phyloP scores from a whole-genome alignment of 2,888 invertebrate species.

The Tineola bisselliella region DNA sequence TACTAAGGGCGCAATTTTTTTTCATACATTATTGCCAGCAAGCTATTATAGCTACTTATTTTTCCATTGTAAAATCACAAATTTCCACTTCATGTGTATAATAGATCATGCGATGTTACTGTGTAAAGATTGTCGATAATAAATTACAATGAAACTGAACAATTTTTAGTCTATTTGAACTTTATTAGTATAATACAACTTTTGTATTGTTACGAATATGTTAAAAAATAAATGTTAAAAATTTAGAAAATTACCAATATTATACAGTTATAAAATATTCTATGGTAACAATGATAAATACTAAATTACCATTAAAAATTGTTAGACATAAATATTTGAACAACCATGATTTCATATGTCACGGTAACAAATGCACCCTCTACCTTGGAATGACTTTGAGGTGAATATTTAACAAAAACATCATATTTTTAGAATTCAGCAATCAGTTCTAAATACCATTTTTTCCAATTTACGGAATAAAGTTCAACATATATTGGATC shows the following conservation, averaged over 20 bases:
- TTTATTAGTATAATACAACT: too few species aligned
- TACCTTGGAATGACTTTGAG: neutral
- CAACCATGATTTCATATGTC: neutral
- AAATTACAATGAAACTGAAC: neutral
- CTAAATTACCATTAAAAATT: too few species aligned
- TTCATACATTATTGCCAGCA: too few species aligned
- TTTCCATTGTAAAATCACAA: neutral
- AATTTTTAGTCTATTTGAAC: too few species aligned
- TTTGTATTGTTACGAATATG: too few species aligned
- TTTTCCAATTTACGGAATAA: neutral
- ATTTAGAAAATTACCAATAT: too few species aligned
- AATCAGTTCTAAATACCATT: neutral
- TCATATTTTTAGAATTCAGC: neutral
- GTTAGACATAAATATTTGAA: neutral
- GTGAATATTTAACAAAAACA: neutral
- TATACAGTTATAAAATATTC: too few species aligned
- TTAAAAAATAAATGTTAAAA: too few species aligned
- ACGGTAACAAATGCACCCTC: neutral
- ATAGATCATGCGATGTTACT: neutral
- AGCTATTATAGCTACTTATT: too few species aligned
- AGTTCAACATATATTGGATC: too few species aligned
- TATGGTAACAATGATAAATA: too few species aligned
- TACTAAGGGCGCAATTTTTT: too few species aligned
- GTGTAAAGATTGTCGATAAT: neutral
- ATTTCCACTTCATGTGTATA: neutral